phyloP scores from a whole-genome alignment of 2,113 vertebrate species.

The Odontophorus gujanensis region DNA sequence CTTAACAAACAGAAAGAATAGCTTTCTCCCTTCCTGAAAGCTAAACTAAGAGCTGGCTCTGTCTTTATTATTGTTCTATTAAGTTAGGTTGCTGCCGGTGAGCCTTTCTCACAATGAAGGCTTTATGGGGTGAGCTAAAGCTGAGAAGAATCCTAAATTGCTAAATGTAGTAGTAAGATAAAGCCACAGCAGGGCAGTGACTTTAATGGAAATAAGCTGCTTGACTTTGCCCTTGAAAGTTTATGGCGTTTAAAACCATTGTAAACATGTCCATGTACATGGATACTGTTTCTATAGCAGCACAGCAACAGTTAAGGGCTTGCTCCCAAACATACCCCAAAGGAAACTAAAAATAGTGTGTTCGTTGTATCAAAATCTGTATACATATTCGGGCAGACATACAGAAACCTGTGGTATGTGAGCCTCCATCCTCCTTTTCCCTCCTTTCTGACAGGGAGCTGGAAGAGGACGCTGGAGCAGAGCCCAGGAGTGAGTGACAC shows the following conservation, averaged over 20 bases:
- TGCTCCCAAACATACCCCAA: slow-evolving; percentile 86
- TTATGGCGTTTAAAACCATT: slow-evolving; percentile 88
- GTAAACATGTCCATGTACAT: slow-evolving; percentile 90
- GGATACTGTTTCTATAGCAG: slow-evolving; percentile 94
- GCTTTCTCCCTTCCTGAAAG: not conserved
- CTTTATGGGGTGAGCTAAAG: not conserved
- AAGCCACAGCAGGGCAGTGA: slow-evolving; percentile 24
- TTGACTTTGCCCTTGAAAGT: slow-evolving; percentile 80
- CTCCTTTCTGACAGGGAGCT: not conserved
- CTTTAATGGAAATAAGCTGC: slow-evolving; percentile 69
- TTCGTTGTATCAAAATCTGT: slow-evolving; percentile 73
- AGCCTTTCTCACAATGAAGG: not conserved
- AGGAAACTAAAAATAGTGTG: slow-evolving; percentile 90
- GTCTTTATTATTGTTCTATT: not conserved
- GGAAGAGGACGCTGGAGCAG: not conserved
- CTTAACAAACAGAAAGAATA: not conserved
- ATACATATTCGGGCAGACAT: slow-evolving; percentile 49
- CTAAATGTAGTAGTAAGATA: slow-evolving; percentile 53
- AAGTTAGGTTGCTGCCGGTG: not conserved
- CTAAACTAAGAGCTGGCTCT: not conserved
- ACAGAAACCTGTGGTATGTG: slow-evolving; percentile 36
- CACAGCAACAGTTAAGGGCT: slow-evolving; percentile 87
- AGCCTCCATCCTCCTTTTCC: not conserved
- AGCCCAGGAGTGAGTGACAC: not conserved
- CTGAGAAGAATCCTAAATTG: slow-evolving; percentile 36